Percentiles rank a stretch among this genome's conserved stretches.
Evolutionary conservation across 2,888 invertebrate species (phyloP).

Genomic region (Hoplodrina blanda): DNA sequence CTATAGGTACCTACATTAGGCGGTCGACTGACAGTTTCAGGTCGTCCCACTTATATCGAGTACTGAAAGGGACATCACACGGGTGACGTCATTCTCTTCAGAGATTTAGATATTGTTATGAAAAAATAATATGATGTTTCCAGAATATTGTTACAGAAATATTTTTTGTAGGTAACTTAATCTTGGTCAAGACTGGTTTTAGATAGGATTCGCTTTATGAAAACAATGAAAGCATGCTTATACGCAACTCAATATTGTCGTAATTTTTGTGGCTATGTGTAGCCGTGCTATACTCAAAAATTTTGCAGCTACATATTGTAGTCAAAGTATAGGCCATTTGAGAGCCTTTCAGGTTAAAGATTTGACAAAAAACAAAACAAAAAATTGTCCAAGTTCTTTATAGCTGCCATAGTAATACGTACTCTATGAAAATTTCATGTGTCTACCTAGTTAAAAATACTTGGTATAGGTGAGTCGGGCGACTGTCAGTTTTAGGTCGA

Average conservation of each 20-base stretch:
- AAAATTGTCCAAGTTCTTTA: too few species aligned
- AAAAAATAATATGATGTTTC: not conserved
- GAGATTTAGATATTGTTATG: conserved; percentile 20
- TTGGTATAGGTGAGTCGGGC: conserved; percentile 3
- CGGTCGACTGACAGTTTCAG: conserved; percentile 47
- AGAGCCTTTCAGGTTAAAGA: too few species aligned
- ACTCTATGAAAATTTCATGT: too few species aligned
- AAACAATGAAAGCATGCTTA: not conserved
- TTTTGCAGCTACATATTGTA: too few species aligned
- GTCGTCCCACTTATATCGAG: conserved; percentile 54
- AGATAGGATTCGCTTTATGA: not conserved
- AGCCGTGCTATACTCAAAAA: too few species aligned
- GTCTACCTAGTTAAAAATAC: too few species aligned
- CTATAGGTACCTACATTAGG: conserved; percentile 31
- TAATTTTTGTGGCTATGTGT: too few species aligned
- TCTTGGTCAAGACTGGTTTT: not conserved
- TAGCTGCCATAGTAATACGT: too few species aligned
- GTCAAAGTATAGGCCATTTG: too few species aligned
- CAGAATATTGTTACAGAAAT: not conserved
- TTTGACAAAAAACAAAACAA: too few species aligned
- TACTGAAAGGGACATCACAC: conserved; percentile 45
- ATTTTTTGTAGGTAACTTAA: not conserved
- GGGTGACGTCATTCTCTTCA: conserved; percentile 28
- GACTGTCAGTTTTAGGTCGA: conserved; percentile 22
- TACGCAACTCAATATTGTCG: too few species aligned